Base-by-base conservation (phyloP, 2,113 vertebrate species). In the Bothrops jararaca region DNA sequence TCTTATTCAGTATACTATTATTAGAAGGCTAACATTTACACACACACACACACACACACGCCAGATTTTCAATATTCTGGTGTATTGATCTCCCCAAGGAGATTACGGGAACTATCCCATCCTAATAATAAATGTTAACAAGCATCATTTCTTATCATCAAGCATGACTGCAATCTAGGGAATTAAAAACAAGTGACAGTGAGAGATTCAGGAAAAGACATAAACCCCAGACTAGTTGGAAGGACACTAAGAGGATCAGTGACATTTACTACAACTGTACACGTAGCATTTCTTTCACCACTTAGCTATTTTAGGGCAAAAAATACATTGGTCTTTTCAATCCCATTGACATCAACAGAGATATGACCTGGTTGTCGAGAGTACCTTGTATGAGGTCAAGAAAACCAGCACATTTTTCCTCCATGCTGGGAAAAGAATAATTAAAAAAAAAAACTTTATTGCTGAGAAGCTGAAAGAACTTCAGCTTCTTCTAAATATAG, bases 381-480 rank as follows among this genome's bases (percentile, higher is more conserved):
- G 92, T 56, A 91, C 45, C 64, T 95, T 94, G 89, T 64, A 88
- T 88, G 86, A 96, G 95, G 95, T 95, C 94, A 96, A 95, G 95
- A 74, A 42, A 89, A 95, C 96, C 90, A 93, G 91, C 53, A 23
- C 39, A 29, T 94, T 94, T 95, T 94, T 23, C 88, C 6, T 89
- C 89, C 64, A 45, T 54, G 52, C 20, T 52, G 91, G 89, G 93
- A 90, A 95, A 24, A 88, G 22, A 26, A 26, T 5, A 57, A 22
- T 18, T 20, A 0, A 39, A 20, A 29, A 18, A 18, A 39, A n/a
- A 87, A n/a, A 0, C 0, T 39, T 7, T 92, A 91, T 91, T 94
- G 89, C 86, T 92, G 80, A 92, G 92, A 88, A 92, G 7, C 85
- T 93, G 0, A 12, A 88, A 74, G 13, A 74, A 26, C 50, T 88